phyloP scores from a whole-genome alignment of 2,113 vertebrate genomes.

The Nesogale talazaci region DNA sequence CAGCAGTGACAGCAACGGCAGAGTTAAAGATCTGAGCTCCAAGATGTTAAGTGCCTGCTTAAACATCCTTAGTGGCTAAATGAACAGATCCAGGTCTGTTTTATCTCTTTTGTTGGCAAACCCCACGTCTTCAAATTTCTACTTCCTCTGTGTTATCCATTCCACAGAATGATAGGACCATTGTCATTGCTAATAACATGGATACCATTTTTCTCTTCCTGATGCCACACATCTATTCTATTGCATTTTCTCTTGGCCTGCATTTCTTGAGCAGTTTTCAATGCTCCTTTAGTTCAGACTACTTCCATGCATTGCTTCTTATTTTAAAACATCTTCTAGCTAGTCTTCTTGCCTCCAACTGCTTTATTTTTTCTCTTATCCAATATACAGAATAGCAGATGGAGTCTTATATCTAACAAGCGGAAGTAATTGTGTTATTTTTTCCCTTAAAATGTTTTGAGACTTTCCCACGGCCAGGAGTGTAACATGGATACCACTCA shows the following conservation, averaged over 20 bases:
- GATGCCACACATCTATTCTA: neutral
- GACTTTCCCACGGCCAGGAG: neutral
- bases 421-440: constrained; percentile 6
- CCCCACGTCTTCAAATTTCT: neutral
- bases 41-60: neutral
- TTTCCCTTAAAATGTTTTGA: constrained; percentile 26
- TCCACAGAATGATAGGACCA: neutral
- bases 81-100: neutral
- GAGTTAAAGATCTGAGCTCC: neutral
- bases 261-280: neutral
- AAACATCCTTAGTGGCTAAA: neutral
- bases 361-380: neutral
- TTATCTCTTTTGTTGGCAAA: neutral
- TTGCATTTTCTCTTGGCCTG: neutral
- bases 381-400: neutral
- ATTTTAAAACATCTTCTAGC: neutral
- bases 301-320: neutral
- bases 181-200: neutral
- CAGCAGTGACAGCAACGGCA: neutral
- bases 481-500: neutral
- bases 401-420: constrained; percentile 17
- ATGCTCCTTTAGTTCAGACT: neutral
- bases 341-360: neutral
- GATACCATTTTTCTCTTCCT: neutral
- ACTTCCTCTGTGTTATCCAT: neutral